Percentiles rank a stretch among this genome's conserved stretches.
Evolutionary conservation across 2,888 invertebrate genomes (phyloP).

Genomic region (Agapetus fuscipes): DNA sequence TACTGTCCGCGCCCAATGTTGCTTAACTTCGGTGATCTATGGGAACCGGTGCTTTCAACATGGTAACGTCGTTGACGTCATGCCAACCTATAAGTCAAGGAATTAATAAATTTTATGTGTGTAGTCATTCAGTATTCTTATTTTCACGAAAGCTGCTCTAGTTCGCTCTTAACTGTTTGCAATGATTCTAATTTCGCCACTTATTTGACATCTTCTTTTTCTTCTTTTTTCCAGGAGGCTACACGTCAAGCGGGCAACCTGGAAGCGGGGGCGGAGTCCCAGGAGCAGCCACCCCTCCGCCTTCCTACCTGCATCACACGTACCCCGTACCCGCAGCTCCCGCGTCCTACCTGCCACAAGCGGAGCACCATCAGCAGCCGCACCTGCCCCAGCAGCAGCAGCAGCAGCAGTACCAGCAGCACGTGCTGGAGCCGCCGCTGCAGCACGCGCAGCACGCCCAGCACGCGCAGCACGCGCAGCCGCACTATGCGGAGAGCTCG

Average conservation of each 20-base stretch:
- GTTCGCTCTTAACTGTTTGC: too few species aligned
- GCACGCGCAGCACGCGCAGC: constrained; percentile 37
- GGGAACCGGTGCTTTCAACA: too few species aligned
- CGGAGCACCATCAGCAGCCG: constrained; percentile 27
- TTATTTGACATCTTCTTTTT: too few species aligned
- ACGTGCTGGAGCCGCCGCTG: constrained; percentile 26
- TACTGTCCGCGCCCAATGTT: too few species aligned
- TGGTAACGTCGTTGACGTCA: too few species aligned
- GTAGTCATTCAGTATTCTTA: too few species aligned
- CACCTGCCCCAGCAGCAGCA: constrained; percentile 25
- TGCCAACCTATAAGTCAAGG: too few species aligned
- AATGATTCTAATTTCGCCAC: too few species aligned
- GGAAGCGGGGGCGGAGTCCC: constrained; percentile 26
- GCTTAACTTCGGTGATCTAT: too few species aligned
- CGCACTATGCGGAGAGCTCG: constrained; percentile 57
- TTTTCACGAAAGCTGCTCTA: too few species aligned
- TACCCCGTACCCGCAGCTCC: constrained; percentile 11
- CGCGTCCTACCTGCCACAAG: constrained; percentile 26
- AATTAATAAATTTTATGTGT: too few species aligned
- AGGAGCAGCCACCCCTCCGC: constrained; percentile 41
- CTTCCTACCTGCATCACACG: constrained; percentile 27
- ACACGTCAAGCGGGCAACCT: constrained; percentile 40
- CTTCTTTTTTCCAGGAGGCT: constrained; percentile 39
- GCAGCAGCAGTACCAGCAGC: constrained; percentile 24
- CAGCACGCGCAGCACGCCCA: constrained; percentile 29